Conservation (phyloP, 2,797 vertebrate genomes). For the Chrysocyon brachyurus region DNA sequence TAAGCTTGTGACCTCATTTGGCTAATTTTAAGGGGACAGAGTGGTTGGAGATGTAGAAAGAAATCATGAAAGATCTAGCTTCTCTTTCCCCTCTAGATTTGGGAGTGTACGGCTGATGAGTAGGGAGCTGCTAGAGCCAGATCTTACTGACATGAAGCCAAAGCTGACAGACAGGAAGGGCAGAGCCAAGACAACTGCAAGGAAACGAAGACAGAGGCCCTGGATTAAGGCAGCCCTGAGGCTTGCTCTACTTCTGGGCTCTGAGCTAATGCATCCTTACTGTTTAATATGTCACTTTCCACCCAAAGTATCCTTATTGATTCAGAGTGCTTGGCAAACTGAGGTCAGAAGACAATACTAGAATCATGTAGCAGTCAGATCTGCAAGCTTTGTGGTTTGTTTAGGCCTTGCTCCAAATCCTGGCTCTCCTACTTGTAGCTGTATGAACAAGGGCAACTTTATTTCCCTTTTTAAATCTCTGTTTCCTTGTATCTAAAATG, state of each 20-base stretch:
- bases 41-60: background rate
- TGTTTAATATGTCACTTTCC: background rate
- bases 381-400: background rate
- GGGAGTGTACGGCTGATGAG: background rate
- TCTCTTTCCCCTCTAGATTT: background rate
- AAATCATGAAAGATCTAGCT: background rate
- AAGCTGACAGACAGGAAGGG: background rate
- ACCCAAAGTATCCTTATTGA: background rate
- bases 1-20: background rate
- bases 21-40: background rate
- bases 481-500: background rate
- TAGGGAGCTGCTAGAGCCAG: background rate
- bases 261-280: background rate
- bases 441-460: background rate
- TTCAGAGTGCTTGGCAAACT: background rate
- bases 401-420: background rate
- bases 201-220: background rate
- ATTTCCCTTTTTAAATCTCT: conserved; percentile 6
- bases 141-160: background rate
- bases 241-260: background rate
- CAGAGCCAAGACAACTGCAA: background rate
- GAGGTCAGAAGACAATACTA: background rate
- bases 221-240: background rate
- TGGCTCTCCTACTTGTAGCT: background rate
- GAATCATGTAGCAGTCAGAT: background rate